These are phyloP conservation scores for Chromobotia macracanthus DNA, from an alignment of 2,797 vertebrate genomes.

Conservation along the genomic window DNA sequence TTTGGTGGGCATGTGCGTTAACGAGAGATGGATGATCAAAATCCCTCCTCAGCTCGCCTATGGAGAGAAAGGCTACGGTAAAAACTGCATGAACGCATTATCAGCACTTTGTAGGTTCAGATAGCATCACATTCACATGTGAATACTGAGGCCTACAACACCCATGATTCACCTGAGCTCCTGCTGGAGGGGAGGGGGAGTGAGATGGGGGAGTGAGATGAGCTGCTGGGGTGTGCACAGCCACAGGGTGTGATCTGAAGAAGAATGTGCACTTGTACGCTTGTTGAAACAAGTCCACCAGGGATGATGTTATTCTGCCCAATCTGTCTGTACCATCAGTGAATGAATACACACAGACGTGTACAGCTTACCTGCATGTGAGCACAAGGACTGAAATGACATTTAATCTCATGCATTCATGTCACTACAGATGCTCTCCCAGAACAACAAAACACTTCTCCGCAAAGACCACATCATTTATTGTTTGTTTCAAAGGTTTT, in stretches of 20 bases:
- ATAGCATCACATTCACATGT: background rate
- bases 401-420: background rate
- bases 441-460: background rate
- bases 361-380: background rate
- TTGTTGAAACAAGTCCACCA: slow-evolving; percentile 50
- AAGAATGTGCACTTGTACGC: slow-evolving; percentile 48
- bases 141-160: slow-evolving; percentile 17
- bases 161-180: slow-evolving; percentile 20
- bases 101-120: background rate
- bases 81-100: slow-evolving; percentile 53
- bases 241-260: slow-evolving; percentile 28
- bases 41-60: slow-evolving; percentile 92
- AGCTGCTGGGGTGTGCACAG: no score
- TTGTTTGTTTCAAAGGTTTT: background rate
- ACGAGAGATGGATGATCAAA: slow-evolving; percentile 89
- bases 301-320: background rate
- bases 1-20: slow-evolving; percentile 94
- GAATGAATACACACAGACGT: background rate
- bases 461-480: background rate
- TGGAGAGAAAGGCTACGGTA: slow-evolving; percentile 87
- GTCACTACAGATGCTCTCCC: background rate
- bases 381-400: background rate
- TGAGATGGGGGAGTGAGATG: background rate
- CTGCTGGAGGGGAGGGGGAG: slow-evolving; percentile 16
- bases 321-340: background rate